Conservation (phyloP, 2,888 invertebrate genomes). For the Blomia tropicalis region DNA sequence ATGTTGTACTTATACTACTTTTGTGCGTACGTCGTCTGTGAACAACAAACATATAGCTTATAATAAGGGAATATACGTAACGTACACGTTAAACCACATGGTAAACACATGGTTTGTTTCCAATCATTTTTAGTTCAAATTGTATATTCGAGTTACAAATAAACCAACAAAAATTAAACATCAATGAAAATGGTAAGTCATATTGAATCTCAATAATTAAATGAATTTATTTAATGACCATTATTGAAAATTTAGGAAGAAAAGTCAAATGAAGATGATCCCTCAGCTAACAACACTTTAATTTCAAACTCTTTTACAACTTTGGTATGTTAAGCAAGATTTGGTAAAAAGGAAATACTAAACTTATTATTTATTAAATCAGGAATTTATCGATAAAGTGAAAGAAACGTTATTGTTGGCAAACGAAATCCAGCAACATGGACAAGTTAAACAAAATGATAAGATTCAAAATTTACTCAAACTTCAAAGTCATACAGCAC, state of each 20-base stretch:
- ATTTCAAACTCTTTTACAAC: conserved; percentile 8
- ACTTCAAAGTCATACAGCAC: neutral
- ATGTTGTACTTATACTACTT: too few species aligned
- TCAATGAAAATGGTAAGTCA: too few species aligned
- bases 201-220: too few species aligned
- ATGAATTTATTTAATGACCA: neutral
- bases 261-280: too few species aligned
- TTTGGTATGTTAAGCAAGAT: neutral
- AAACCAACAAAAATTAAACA: too few species aligned
- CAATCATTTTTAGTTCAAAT: too few species aligned
- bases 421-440: neutral
- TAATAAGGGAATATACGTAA: neutral
- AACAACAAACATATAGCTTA: neutral
- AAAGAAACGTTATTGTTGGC: conserved; percentile 7
- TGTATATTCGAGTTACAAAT: neutral
- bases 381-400: conserved; percentile 9
- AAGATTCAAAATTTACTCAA: neutral
- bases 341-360: neutral
- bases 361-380: neutral
- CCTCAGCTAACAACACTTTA: too few species aligned
- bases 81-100: too few species aligned
- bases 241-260: too few species aligned
- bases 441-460: neutral
- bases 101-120: too few species aligned
- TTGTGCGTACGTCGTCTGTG: neutral